Percentiles rank a stretch among this genome's conserved stretches.
Conservation (phyloP, 2,888 invertebrate genomes). For the Habrosyne pyritoides region DNA sequence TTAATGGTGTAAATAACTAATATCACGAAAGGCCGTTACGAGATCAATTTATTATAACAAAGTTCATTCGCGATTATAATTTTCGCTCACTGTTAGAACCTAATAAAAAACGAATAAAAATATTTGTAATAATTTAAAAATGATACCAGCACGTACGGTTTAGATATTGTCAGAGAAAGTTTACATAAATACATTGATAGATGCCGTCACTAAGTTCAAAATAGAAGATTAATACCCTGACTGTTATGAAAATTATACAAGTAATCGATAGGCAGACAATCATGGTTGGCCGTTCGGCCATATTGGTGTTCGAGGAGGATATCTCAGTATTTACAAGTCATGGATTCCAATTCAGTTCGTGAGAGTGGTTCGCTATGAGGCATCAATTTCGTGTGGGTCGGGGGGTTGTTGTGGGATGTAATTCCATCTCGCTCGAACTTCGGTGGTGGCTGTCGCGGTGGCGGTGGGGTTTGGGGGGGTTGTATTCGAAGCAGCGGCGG, state of each 20-base stretch:
- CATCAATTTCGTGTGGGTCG: slow-evolving; percentile 71
- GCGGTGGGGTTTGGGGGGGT: slow-evolving; percentile 31
- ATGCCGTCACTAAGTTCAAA: slow-evolving; percentile 10
- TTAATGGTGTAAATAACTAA: slow-evolving; percentile 46
- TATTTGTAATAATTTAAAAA: not conserved
- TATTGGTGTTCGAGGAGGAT: slow-evolving; percentile 36
- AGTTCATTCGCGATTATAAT: not conserved
- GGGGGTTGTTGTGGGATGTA: slow-evolving; percentile 79
- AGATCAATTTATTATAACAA: slow-evolving; percentile 21
- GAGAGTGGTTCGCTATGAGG: slow-evolving; percentile 55
- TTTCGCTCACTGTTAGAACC: not conserved
- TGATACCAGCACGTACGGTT: slow-evolving; percentile 1
- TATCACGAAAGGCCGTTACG: slow-evolving; percentile 51
- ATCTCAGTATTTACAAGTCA: slow-evolving; percentile 23
- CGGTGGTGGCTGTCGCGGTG: slow-evolving; percentile 39
- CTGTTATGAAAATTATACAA: slow-evolving; percentile 33
- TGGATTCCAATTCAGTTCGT: slow-evolving; percentile 7
- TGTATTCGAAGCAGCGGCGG: slow-evolving; percentile 24
- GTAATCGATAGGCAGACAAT: slow-evolving; percentile 37
- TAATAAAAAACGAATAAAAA: not conserved
- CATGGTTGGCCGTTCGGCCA: slow-evolving; percentile 26
- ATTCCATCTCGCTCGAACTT: slow-evolving; percentile 78
- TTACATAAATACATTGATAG: not conserved
- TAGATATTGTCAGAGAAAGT: slow-evolving; percentile 8
- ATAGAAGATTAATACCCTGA: slow-evolving; percentile 49